Evolutionary conservation across 2,888 invertebrate genomes (phyloP).

Genomic region (Cataglyphis rosenhaueri): DNA sequence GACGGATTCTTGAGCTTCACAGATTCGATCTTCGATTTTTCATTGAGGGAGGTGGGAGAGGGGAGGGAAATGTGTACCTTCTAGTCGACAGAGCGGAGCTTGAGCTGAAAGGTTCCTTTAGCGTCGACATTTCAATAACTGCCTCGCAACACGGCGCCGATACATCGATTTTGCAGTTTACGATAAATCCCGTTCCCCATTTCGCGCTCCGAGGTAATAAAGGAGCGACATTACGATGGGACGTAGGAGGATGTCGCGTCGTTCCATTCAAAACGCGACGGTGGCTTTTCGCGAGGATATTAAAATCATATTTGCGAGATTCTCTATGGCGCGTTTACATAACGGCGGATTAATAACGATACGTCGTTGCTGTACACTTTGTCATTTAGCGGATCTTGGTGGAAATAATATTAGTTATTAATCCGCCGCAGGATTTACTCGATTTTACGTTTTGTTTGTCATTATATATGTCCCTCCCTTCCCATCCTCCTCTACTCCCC

Average conservation of each 20-base stretch:
- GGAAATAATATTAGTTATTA: slow-evolving; percentile 47
- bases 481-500: background rate
- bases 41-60: background rate
- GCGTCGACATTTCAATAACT: slow-evolving; percentile 43
- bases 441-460: slow-evolving; percentile 24
- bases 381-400: slow-evolving; percentile 25
- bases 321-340: slow-evolving; percentile 37
- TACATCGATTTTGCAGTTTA: slow-evolving; percentile 53
- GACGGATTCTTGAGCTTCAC: background rate
- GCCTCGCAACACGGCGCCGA: slow-evolving; percentile 38
- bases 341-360: slow-evolving; percentile 49
- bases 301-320: slow-evolving; percentile 52
- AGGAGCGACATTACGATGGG: slow-evolving; percentile 41
- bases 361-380: slow-evolving; percentile 38
- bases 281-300: slow-evolving; percentile 42
- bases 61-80: background rate
- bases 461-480: background rate
- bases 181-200: slow-evolving; percentile 47
- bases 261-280: slow-evolving; percentile 39
- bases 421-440: slow-evolving; percentile 16
- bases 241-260: background rate
- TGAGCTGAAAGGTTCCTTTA: slow-evolving; percentile 8
- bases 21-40: background rate
- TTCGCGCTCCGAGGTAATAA: slow-evolving; percentile 43
- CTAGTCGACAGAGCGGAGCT: background rate